These are phyloP conservation scores for Neodontobutis hainanensis DNA, from an alignment of 2,113 vertebrate species.

Conservation along the genomic window DNA sequence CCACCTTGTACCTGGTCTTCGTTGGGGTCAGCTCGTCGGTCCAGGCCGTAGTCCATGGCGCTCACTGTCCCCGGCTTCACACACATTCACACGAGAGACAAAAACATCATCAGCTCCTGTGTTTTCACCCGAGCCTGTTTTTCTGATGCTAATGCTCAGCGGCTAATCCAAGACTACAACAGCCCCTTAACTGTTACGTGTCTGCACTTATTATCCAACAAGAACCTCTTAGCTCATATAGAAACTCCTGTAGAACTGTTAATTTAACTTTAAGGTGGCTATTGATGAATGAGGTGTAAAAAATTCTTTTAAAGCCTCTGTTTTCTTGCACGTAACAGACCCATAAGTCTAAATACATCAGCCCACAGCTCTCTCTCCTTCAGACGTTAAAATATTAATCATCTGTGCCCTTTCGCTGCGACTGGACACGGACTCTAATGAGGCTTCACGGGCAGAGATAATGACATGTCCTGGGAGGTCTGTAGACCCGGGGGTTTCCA, in stretches of 20 bases:
- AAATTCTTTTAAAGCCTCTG: too few species aligned
- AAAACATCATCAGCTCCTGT: constrained; percentile 7
- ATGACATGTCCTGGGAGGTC: constrained; percentile 63
- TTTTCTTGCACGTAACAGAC: not conserved
- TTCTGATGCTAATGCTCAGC: too few species aligned
- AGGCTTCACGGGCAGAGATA: constrained; percentile 69
- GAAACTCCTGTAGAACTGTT: too few species aligned
- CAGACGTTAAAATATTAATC: constrained; percentile 67
- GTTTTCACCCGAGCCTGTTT: too few species aligned
- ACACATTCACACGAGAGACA: constrained; percentile 9
- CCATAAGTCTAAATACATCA: not conserved
- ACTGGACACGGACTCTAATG: constrained; percentile 64
- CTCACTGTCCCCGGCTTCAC: constrained; percentile 88
- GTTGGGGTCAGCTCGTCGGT: constrained; percentile 86
- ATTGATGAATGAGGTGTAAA: too few species aligned
- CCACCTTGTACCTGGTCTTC: constrained; percentile 89
- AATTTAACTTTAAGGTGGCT: too few species aligned
- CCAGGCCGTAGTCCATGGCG: constrained; percentile 87
- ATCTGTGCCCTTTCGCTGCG: constrained; percentile 61
- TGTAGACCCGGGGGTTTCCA: constrained; percentile 17
- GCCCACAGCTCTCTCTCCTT: constrained; percentile 23
- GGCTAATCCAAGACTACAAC: constrained; percentile 29
- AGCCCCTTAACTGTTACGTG: not conserved
- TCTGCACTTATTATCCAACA: too few species aligned
- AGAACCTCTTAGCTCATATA: too few species aligned